Evolutionary conservation across 2,797 vertebrate species (phyloP), one percentile per base, ranked within the genome.

Genomic region (Menidia menidia): DNA sequence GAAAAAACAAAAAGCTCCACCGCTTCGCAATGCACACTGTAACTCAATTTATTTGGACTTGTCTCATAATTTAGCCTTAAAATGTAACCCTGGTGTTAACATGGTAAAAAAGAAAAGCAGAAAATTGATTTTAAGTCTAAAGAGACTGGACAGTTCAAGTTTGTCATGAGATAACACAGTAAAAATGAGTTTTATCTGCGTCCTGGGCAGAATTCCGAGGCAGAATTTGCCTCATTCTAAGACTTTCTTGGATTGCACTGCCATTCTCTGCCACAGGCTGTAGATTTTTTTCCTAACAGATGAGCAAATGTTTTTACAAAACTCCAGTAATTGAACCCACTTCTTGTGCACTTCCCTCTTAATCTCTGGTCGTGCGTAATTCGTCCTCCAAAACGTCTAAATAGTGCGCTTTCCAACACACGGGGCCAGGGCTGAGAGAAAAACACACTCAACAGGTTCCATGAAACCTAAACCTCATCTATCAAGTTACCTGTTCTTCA

Each of bases 401-500:
- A 6, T 30, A 6, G 7, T 11, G 19, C 18, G 4, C 35, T 60
- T 15, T 32, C 16, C 1, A 45, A n/a, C 6, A 5, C 48, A 6
- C 6, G 8, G 35, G 19, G 31, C 2, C 18, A 25, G 0, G 16
- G 9, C 1, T 15, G 15, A 55, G 15, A 55, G 2, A 32, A 50
- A 47, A 25, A 53, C 54, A 51, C 31, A 50, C 51, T n/a, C 35
- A 33, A n/a, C 55, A 69, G 30, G 41, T 72, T 73, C 58, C 12
- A n/a, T 54, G 14, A 50, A 60, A 62, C 16, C 10, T 18, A 9
- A 9, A 18, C 30, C 30, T 57, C 63, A 39, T 33, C 25, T 66
- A 45, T 75, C 71, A 41, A 47, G 39, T 81, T 97, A 98, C 97
- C 96, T 97, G 94, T 87, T 96, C 92, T 96, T 98, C 89, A 96